These are phyloP conservation scores for Eudasyphora cyanicolor DNA, from an alignment of 2,888 invertebrate species.

Conservation along the genomic window DNA sequence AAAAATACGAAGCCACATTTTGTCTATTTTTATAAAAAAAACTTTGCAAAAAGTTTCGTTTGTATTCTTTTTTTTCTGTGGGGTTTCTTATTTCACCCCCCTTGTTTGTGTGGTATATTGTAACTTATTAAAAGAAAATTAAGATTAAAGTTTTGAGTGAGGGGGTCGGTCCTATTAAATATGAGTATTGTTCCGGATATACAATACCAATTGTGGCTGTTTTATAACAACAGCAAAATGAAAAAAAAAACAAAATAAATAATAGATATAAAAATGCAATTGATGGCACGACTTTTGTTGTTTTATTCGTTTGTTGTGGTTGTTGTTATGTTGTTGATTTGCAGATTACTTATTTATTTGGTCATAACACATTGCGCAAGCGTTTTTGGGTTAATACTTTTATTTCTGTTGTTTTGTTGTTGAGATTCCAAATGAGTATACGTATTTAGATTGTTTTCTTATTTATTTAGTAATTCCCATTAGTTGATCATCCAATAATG, in stretches of 20 bases:
- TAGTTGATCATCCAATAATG: too few species aligned
- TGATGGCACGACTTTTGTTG: conserved; percentile 64
- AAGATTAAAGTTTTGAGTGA: conserved; percentile 50
- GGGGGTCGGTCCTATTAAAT: too few species aligned
- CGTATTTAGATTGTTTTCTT: background rate
- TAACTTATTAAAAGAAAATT: conserved; percentile 3
- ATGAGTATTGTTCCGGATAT: background rate
- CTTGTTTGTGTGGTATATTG: conserved; percentile 15
- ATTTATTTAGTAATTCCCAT: conserved; percentile 8
- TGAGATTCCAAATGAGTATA: background rate
- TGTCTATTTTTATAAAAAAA: conserved; percentile 68
- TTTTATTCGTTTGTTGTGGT: conserved; percentile 68
- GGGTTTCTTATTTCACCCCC: conserved; percentile 36
- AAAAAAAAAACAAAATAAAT: conserved; percentile 59
- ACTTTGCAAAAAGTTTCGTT: conserved; percentile 61
- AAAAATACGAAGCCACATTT: conserved; percentile 60
- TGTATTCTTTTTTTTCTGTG: too few species aligned
- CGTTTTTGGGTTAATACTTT: conserved; percentile 54
- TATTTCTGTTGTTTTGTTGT: conserved; percentile 14
- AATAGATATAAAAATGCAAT: conserved; percentile 67
- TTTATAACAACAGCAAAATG: background rate
- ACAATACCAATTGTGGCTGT: background rate
- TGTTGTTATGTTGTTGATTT: conserved; percentile 61
- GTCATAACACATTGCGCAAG: conserved; percentile 64
- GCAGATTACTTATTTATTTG: conserved; percentile 53